Conservation (phyloP, 2,113 vertebrate species). For the Centropus bengalensis region DNA sequence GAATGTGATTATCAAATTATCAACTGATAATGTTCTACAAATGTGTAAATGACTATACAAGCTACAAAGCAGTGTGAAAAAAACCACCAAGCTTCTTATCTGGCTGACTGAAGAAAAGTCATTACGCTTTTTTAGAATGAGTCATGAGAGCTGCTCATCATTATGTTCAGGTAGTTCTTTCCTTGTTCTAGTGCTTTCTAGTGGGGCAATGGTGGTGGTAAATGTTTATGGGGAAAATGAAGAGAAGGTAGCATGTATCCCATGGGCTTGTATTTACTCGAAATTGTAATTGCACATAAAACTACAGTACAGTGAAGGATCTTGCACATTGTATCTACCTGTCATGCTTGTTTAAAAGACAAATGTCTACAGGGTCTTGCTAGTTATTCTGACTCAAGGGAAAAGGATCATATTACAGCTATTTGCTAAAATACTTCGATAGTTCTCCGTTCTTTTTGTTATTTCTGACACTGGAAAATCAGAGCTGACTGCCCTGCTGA, state of each 20-base stretch:
- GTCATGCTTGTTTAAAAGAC: not conserved
- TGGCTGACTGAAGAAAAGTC: not conserved
- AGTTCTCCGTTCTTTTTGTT: not conserved
- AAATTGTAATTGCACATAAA: not conserved
- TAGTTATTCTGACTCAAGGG: not conserved
- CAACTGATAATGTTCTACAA: not conserved
- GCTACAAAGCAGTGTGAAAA: not conserved
- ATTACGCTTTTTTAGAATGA: not conserved
- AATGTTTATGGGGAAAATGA: accelerated
- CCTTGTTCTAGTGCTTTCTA: accelerated
- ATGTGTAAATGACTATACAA: not conserved
- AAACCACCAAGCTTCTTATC: not conserved
- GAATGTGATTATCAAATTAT: not conserved
- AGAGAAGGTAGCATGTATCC: not conserved
- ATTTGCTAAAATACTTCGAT: not conserved
- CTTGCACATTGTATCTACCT: accelerated
- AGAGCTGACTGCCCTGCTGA: not conserved
- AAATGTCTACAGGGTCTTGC: not conserved
- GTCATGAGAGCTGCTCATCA: accelerated
- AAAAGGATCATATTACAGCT: not conserved
- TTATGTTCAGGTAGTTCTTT: not conserved
- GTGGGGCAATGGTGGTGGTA: not conserved
- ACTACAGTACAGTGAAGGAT: not conserved
- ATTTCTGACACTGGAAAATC: not conserved
- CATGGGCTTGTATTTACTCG: not conserved